phyloP scores from a whole-genome alignment of 2,888 invertebrate genomes.

The Eilema griseolum region DNA sequence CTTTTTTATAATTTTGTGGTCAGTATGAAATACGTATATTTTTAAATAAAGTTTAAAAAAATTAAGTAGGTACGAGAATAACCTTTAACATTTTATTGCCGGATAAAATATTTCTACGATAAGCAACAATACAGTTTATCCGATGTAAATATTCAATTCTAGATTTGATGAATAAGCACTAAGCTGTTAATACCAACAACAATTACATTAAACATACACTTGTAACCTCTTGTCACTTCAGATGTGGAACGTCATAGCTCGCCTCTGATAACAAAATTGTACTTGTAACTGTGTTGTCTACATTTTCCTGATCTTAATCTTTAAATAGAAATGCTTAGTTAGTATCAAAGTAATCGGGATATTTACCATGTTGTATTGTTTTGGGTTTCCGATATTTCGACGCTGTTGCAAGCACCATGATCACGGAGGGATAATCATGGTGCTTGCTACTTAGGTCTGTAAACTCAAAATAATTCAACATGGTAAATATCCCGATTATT shows the following conservation, averaged over 20 bases:
- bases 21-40: no score
- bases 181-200: background rate
- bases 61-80: background rate
- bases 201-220: background rate
- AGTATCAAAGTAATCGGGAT: no score
- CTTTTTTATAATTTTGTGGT: no score
- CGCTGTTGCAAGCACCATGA: no score
- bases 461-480: no score
- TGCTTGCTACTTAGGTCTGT: no score
- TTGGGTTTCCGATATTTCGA: no score
- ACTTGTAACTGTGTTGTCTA: background rate
- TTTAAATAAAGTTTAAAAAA: no score
- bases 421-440: no score
- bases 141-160: background rate
- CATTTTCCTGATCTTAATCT: background rate
- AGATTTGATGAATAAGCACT: background rate
- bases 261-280: background rate
- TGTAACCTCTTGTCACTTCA: background rate
- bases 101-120: background rate
- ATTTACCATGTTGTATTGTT: no score
- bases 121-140: background rate
- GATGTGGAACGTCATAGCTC: background rate
- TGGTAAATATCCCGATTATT: no score
- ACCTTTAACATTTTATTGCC: background rate
- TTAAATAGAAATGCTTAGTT: background rate